Conservation (phyloP, 2,888 invertebrate species). For the Carpatolechia fugitivella region DNA sequence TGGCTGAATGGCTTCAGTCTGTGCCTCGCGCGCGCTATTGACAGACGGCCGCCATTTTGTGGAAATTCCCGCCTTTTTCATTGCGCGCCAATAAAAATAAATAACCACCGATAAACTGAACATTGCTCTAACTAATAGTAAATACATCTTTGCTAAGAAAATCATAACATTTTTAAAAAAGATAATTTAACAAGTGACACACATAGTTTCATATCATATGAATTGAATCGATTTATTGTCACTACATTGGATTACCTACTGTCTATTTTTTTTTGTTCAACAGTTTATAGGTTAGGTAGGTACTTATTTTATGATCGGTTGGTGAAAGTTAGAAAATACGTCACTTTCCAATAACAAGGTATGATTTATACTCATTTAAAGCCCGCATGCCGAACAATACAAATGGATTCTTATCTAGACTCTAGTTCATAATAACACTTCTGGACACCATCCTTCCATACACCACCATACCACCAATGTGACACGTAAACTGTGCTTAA, state of each 20-base stretch:
- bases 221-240: conserved; percentile 40
- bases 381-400: conserved; percentile 13
- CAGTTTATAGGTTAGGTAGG: background rate
- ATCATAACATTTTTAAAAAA: no score
- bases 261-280: conserved; percentile 2
- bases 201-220: conserved; percentile 33
- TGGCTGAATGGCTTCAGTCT: conserved; percentile 50
- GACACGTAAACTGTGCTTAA: no score
- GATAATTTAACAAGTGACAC: conserved; percentile 16
- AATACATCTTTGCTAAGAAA: no score
- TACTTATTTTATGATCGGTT: background rate
- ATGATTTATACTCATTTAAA: background rate
- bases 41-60: conserved; percentile 48
- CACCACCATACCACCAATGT: no score
- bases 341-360: background rate
- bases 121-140: no score
- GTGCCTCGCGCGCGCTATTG: conserved; percentile 45
- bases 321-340: background rate
- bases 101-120: background rate
- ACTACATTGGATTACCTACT: conserved; percentile 22
- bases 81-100: conserved; percentile 18
- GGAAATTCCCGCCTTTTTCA: conserved; percentile 48
- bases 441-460: no score
- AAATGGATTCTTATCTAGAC: conserved; percentile 12
- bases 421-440: conserved; percentile 1